Base-by-base conservation (phyloP, 2,797 vertebrate species). In the Chelon labrosus region DNA sequence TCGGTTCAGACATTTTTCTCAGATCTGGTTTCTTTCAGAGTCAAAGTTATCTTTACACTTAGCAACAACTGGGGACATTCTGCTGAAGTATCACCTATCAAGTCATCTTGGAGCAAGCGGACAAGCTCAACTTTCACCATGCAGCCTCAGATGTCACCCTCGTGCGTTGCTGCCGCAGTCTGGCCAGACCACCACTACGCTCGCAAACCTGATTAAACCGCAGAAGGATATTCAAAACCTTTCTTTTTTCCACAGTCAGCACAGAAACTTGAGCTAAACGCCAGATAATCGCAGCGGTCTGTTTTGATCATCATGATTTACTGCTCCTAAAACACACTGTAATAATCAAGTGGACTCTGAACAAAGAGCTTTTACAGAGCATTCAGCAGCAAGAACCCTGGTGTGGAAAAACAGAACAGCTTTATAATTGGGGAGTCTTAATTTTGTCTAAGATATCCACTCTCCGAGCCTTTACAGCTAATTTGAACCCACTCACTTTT, bases 151-250 rank as follows among this genome's bases (percentile, higher is more conserved):
- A 84, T 80, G 69, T 87, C 86, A 73, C 56, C 66, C 63, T 5
- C 0, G 22, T 78, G 65, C 65, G 69, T 72, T 70, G 67, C 77
- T 84, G 59, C 79, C 75, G 68, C 50, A 38, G 66, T 87, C 79
- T 79, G 77, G 82, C 75, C 83, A 69, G 85, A 87, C 86, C 75
- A 16, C 86, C 41, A 14, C 62, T 50, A 11, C 7, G 37, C 72
- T 62, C 74, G 50, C 64, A 46, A 31, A 79, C 82, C 70, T 78
- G 85, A 92, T 89, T 83, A 82, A 79, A 88, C 81, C 68, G 0
- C 85, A 75, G 70, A 54, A 62, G 83, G 77, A 78, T 87, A 65
- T 83, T 77, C 42, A 63, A 82, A 74, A 64, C 50, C 10, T 60
- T 54, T 61, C 9, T 38, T 65, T 58, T 65, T 67, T 60, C 69